These are phyloP conservation scores for Sesia apiformis DNA, from an alignment of 2,888 invertebrate species.

Conservation along the genomic window DNA sequence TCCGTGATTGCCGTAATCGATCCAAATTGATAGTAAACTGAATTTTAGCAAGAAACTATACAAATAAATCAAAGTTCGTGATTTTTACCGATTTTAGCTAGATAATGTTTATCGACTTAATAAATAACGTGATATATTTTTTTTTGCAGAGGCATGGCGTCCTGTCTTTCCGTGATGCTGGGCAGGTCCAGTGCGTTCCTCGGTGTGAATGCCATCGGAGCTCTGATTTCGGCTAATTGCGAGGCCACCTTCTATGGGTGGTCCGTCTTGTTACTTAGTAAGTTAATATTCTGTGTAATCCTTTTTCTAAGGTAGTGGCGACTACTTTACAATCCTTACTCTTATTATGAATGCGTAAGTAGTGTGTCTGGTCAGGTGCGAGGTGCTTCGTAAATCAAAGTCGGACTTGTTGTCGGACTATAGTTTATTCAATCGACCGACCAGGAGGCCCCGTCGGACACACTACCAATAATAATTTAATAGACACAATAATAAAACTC, in stretches of 20 bases:
- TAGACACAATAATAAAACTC: background rate
- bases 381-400: too few species aligned
- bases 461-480: background rate
- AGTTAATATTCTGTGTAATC: conserved; percentile 27
- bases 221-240: conserved; percentile 75
- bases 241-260: conserved; percentile 78
- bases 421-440: too few species aligned
- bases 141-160: conserved; percentile 72
- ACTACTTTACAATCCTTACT: too few species aligned
- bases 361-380: background rate
- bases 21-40: too few species aligned
- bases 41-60: too few species aligned
- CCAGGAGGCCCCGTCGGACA: too few species aligned
- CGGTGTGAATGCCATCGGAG: conserved; percentile 78
- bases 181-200: conserved; percentile 78
- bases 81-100: too few species aligned
- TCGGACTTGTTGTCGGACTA: too few species aligned
- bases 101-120: background rate
- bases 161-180: conserved; percentile 76
- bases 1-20: too few species aligned
- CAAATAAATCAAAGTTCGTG: too few species aligned
- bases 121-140: background rate
- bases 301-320: background rate
- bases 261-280: conserved; percentile 58
- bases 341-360: background rate